phyloP scores from a whole-genome alignment of 2,113 vertebrate species.

The Hypanus sabinus region DNA sequence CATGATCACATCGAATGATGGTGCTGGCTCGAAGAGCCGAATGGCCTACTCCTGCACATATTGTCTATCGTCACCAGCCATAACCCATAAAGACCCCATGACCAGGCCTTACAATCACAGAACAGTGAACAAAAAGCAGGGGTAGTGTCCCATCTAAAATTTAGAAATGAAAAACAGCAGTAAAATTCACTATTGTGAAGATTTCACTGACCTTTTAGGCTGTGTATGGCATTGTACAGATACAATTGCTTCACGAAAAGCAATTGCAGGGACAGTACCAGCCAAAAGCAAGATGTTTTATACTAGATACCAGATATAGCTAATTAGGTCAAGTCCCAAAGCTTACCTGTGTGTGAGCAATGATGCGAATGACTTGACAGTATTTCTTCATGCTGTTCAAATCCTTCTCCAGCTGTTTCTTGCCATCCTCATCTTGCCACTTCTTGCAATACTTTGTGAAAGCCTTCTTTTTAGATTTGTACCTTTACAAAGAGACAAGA shows the following conservation, averaged over 20 bases:
- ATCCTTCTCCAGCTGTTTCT: conserved; percentile 96
- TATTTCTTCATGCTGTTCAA: conserved; percentile 95
- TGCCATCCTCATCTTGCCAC: conserved; percentile 96
- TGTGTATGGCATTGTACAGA: background rate
- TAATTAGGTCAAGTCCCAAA: background rate
- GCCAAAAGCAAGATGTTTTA: too few relatives aligned
- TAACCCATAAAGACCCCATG: too few relatives aligned
- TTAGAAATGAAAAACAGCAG: too few relatives aligned
- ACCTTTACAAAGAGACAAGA: conserved; percentile 68
- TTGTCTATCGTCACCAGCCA: too few relatives aligned
- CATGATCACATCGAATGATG: too few relatives aligned
- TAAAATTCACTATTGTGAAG: too few relatives aligned
- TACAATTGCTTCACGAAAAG: background rate
- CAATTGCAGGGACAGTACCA: background rate
- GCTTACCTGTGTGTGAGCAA: conserved; percentile 90
- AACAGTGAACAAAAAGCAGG: too few relatives aligned
- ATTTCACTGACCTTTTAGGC: background rate
- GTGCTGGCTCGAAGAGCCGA: too few relatives aligned
- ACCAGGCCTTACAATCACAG: too few relatives aligned
- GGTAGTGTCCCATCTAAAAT: too few relatives aligned
- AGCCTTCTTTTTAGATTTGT: conserved; percentile 99
- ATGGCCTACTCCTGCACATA: too few relatives aligned
- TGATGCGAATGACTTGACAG: conserved; percentile 86
- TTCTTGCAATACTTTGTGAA: conserved; percentile 99
- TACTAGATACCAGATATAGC: too few relatives aligned